Evolutionary conservation across 2,888 invertebrate species (phyloP).

Genomic region (Pandemis corylana): DNA sequence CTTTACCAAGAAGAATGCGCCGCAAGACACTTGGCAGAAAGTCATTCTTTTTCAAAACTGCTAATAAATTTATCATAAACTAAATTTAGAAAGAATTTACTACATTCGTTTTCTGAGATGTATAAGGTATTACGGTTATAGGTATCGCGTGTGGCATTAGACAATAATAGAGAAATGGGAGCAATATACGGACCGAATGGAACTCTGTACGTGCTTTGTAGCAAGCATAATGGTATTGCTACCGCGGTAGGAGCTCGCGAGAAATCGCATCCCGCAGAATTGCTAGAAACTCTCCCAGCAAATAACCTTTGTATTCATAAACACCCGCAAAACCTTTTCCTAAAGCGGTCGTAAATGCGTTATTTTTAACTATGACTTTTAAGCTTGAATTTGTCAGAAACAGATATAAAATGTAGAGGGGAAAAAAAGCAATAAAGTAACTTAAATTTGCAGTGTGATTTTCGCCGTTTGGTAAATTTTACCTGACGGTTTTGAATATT

Average conservation of each 20-base stretch:
- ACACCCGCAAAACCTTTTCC: background rate
- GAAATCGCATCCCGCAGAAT: slow-evolving; percentile 6
- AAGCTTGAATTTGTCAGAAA: background rate
- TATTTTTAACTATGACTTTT: background rate
- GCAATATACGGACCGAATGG: slow-evolving; percentile 23
- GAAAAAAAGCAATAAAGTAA: background rate
- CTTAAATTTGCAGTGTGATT: background rate
- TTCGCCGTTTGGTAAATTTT: background rate
- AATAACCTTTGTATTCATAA: background rate
- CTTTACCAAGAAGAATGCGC: too few relatives aligned
- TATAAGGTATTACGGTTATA: background rate
- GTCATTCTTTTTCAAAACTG: too few relatives aligned
- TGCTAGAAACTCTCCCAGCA: background rate
- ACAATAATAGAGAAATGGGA: slow-evolving; percentile 31
- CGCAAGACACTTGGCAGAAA: too few relatives aligned
- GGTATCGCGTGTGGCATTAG: slow-evolving; percentile 11
- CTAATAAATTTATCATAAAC: too few relatives aligned
- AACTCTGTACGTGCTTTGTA: slow-evolving; percentile 34
- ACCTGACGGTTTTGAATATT: slow-evolving; percentile 1
- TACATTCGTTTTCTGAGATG: too few relatives aligned
- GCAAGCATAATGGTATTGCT: slow-evolving; percentile 6
- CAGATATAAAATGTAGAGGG: background rate
- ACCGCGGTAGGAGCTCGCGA: slow-evolving; percentile 1
- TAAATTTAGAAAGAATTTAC: too few relatives aligned
- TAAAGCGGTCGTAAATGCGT: background rate